Conservation (phyloP, 2,113 vertebrate genomes). For the Psittacula cyanocephala region DNA sequence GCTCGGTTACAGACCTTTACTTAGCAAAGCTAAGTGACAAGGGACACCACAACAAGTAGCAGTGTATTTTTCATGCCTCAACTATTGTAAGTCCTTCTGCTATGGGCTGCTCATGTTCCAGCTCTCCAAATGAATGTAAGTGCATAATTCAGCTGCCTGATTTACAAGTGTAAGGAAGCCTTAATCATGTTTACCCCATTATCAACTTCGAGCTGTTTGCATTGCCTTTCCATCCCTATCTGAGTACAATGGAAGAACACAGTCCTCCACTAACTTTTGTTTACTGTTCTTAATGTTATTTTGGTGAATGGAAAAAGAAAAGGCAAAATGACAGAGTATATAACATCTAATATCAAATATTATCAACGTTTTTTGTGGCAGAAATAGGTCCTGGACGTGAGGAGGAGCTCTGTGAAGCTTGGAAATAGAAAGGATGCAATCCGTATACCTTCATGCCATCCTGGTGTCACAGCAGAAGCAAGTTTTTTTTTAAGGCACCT, state of each 20-base stretch:
- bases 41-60: not conserved
- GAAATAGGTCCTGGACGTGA: not conserved
- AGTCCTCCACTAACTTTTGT: not conserved
- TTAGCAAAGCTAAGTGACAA: not conserved
- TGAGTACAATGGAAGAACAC: not conserved
- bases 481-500: not conserved
- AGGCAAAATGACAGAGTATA: not conserved
- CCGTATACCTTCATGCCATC: not conserved
- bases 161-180: not conserved
- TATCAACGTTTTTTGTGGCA: not conserved
- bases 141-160: not conserved
- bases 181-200: not conserved
- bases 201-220: not conserved
- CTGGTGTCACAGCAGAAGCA: not conserved
- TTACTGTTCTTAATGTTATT: not conserved
- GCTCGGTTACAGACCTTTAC: not conserved
- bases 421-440: not conserved
- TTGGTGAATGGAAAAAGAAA: accelerated
- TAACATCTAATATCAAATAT: not conserved
- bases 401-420: not conserved
- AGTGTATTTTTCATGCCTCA: not conserved
- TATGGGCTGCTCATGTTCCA: not conserved
- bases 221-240: not conserved
- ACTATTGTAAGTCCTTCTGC: not conserved
- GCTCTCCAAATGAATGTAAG: accelerated